Evolutionary conservation across 2,888 invertebrate species (phyloP), one percentile per base, ranked within the genome.

Genomic region (Lycophotia porphyrea): DNA sequence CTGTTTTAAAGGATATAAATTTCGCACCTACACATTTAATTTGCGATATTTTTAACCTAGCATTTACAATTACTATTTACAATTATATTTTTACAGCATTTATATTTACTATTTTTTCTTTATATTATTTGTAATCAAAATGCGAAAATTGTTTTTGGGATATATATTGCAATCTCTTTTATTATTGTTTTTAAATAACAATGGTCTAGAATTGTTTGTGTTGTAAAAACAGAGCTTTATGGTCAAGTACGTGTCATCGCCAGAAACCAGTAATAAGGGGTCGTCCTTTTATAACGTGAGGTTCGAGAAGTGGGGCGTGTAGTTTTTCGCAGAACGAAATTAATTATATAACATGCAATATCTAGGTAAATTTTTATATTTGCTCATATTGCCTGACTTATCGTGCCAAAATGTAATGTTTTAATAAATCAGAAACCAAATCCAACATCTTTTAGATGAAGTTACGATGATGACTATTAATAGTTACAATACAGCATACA

Each of bases 51-150:
- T 63, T 68, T 42, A 24, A 34, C 13, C 24, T 24, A 49, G 21
- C 47, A 63, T 65, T 31, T 5, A 36, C 0, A 31, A n/a, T n/a
- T n/a, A n/a, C n/a, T n/a, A n/a, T n/a, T n/a, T n/a, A n/a, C n/a
- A n/a, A n/a, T n/a, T n/a, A n/a, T n/a, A n/a, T n/a, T n/a, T n/a
- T n/a, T n/a, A n/a, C n/a, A n/a, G n/a, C n/a, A n/a, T n/a, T n/a
- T n/a, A n/a, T n/a, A n/a, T n/a, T n/a, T n/a, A n/a, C n/a, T n/a
- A n/a, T n/a, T n/a, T n/a, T n/a, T n/a, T n/a, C n/a, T n/a, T n/a
- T 72, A 74, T 31, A 74, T 36, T 74, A 69, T 80, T 71, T 75
- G 49, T 63, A 74, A 80, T 67, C 44, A 72, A 80, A 72, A 31
- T 34, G 44, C n/a, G 49, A 42, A 55, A 69, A 76, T 47, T 31